Conservation (phyloP, 1,140 invertebrate species). For the Globodera rostochiensis region DNA sequence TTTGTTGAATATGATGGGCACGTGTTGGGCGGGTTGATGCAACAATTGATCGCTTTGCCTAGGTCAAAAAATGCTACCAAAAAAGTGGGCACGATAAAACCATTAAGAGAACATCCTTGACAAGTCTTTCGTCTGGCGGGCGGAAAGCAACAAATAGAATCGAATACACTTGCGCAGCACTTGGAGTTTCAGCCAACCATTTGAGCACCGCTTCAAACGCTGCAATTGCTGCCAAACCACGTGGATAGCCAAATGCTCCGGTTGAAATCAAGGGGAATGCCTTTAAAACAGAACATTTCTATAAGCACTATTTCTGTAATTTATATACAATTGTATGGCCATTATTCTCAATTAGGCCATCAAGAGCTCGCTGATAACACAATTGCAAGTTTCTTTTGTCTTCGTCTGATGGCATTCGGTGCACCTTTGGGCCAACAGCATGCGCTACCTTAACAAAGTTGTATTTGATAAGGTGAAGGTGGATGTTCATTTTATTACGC, state of each 20-base stretch:
- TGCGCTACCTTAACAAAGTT: neutral
- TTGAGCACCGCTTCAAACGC: neutral
- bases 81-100: neutral
- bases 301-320: neutral
- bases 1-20: no score
- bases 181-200: neutral
- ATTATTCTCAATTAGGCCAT: neutral
- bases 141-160: neutral
- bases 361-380: neutral
- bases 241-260: neutral
- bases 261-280: neutral
- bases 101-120: neutral
- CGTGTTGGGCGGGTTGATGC: no score
- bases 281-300: neutral
- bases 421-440: neutral
- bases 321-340: neutral
- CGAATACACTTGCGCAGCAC: neutral
- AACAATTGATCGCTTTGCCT: neutral
- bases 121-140: neutral
- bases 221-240: neutral
- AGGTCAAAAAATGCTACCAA: neutral
- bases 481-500: no score
- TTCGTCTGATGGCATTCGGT: neutral
- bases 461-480: neutral
- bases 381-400: neutral